Evolutionary conservation across 2,888 invertebrate genomes (phyloP), one percentile per base, ranked within the genome.

Genomic region (Xiphydria camelus): DNA sequence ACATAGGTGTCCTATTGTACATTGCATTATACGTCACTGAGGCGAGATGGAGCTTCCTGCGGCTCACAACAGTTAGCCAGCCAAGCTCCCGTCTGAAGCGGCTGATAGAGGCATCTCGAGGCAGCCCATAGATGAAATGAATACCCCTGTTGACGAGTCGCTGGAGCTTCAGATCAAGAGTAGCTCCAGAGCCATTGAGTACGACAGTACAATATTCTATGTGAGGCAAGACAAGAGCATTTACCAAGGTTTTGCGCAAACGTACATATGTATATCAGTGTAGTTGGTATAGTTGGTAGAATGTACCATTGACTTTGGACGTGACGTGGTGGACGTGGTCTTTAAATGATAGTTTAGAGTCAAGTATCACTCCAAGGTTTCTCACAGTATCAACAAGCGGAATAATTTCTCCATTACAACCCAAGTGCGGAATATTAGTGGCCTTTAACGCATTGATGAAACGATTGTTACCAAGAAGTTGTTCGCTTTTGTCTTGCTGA

Each of bases 361-460:
- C 46, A 1, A 46, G 9, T 7, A 41, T 5, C 7, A 46, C 36
- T 3, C 37, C 41, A 9, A 41, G 36, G 10, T 46, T 35, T 9
- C 22, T 23, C 7, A 46, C 41, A 7, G 14, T 18, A 4, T 5
- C 5, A 4, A 33, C 40, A 4, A 22, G 34, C 17, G 20, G 10
- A 1, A 41, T 26, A 3, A 19, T 2, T 2, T 21, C 17, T 12
- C 23, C 12, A 4, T 34, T 15, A 12, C 14, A 5, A 7, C 17
- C 22, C 2, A 42, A 18, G 5, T 14, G 5, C 15, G 45, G 39
- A 4, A 32, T 17, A 9, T n/a, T 14, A 10, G 29, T 31, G 4
- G n/a, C 18, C 12, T 38, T 25, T 10, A 47, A 14, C 5, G 9
- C 19, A 14, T 41, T 34, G 4, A 43, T 21, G 7, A 41, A 35